phyloP scores from a whole-genome alignment of 2,797 vertebrate species.

The Macropus fuliginosus region DNA sequence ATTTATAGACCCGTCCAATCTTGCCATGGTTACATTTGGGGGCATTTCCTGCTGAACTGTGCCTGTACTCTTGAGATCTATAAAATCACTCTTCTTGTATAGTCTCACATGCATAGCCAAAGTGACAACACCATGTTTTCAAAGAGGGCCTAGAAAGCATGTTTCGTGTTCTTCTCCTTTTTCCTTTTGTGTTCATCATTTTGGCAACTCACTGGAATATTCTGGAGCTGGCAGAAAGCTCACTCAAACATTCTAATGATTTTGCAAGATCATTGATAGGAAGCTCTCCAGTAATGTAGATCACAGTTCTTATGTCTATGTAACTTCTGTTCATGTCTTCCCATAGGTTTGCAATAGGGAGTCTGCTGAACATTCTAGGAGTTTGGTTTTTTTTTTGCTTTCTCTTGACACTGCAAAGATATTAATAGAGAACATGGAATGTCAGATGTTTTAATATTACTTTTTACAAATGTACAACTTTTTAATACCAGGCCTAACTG shows the following conservation, averaged over 20 bases:
- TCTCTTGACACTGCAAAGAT: neutral
- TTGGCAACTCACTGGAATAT: slow-evolving; percentile 88
- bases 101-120: slow-evolving; percentile 96
- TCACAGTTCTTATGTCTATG: neutral
- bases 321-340: neutral
- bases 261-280: neutral
- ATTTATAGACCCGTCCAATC: slow-evolving; percentile 93
- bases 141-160: slow-evolving; percentile 97
- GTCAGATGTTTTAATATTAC: neutral
- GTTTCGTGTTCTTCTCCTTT: slow-evolving; percentile 98
- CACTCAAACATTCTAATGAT: neutral
- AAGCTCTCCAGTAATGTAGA: neutral
- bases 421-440: neutral
- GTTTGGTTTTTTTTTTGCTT: neutral
- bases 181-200: slow-evolving; percentile 99
- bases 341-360: neutral
- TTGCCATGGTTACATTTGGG: slow-evolving; percentile 99
- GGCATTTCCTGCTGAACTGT: slow-evolving; percentile 99
- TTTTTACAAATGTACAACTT: neutral
- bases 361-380: neutral
- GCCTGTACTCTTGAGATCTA: slow-evolving; percentile 99
- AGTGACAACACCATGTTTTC: slow-evolving; percentile 98
- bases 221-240: neutral
- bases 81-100: slow-evolving; percentile 98
- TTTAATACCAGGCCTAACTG: neutral